These are phyloP conservation scores for Zoanthus sociatus DNA, from an alignment of 92 coral and sea anemone genomes.

Conservation along the genomic window DNA sequence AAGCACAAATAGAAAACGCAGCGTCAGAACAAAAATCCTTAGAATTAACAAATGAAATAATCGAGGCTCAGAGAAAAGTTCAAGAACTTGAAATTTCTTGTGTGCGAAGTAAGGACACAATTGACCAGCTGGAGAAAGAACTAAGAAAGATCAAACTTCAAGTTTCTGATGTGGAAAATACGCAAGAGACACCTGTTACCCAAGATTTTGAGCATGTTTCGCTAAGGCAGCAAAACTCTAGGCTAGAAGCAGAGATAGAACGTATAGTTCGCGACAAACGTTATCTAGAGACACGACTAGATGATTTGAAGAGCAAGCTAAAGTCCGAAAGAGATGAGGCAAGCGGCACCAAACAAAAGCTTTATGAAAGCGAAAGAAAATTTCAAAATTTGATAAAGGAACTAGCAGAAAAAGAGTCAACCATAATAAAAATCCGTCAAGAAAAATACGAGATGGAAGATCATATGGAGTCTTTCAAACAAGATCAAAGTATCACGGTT, in stretches of 20 bases:
- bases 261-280: slow-evolving; percentile 62
- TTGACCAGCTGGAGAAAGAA: slow-evolving; percentile 68
- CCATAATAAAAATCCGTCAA: slow-evolving; percentile 52
- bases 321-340: slow-evolving; percentile 69
- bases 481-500: slow-evolving; percentile 66
- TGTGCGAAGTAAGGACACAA: slow-evolving; percentile 72
- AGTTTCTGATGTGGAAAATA: slow-evolving; percentile 42
- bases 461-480: slow-evolving; percentile 70
- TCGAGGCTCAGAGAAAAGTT: slow-evolving; percentile 70
- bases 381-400: slow-evolving; percentile 57
- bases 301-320: slow-evolving; percentile 66
- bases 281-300: slow-evolving; percentile 58
- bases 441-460: slow-evolving; percentile 53
- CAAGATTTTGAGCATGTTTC: slow-evolving; percentile 51
- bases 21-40: slow-evolving; percentile 64
- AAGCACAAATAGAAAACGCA: slow-evolving; percentile 47
- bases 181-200: slow-evolving; percentile 35
- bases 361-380: slow-evolving; percentile 65
- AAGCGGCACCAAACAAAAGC: slow-evolving; percentile 51
- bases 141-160: slow-evolving; percentile 56
- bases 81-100: slow-evolving; percentile 73
- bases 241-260: slow-evolving; percentile 69
- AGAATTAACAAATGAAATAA: slow-evolving; percentile 66
- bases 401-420: slow-evolving; percentile 56
- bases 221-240: slow-evolving; percentile 45